Percentiles rank a stretch among this genome's conserved stretches.
Conservation (phyloP, 2,797 vertebrate species). For the Lagocephalus sceleratus region DNA sequence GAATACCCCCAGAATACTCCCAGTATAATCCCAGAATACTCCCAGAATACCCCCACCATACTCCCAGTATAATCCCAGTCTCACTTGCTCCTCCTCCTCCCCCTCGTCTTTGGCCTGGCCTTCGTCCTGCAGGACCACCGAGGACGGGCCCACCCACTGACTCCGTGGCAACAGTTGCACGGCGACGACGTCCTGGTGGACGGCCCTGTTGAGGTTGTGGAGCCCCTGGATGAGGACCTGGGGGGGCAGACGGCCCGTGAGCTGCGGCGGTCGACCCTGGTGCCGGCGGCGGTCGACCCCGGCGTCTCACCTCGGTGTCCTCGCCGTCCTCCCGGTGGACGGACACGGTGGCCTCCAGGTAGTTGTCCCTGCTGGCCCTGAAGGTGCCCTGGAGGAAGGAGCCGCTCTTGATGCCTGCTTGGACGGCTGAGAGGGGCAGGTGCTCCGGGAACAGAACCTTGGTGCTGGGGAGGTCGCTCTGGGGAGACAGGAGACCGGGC, state of each 20-base stretch:
- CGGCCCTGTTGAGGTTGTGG: constrained; percentile 89
- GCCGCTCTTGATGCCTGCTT: constrained; percentile 90
- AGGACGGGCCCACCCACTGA: constrained; percentile 88
- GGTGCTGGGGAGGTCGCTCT: constrained; percentile 87
- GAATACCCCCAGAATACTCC: no score
- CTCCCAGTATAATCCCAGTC: not conserved
- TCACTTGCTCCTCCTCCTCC: constrained; percentile 81
- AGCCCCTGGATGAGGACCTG: constrained; percentile 94
- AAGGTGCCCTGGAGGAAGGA: constrained; percentile 90
- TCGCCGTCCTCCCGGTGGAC: constrained; percentile 86
- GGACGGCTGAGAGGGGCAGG: constrained; percentile 89
- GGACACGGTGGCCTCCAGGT: constrained; percentile 94
- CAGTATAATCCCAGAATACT: no score
- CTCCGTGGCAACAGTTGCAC: constrained; percentile 84
- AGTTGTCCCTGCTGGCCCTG: constrained; percentile 93
- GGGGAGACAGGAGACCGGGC: no score
- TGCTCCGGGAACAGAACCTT: constrained; percentile 92
- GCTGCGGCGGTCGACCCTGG: no score
- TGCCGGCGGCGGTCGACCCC: no score
- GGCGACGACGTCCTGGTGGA: constrained; percentile 93
- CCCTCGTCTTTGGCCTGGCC: constrained; percentile 82
- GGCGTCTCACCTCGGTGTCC: constrained; percentile 85
- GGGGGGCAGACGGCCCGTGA: not conserved
- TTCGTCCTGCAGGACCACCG: constrained; percentile 92
- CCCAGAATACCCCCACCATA: no score